Percentiles rank a stretch among this genome's conserved stretches.
phyloP scores from a whole-genome alignment of 2,888 invertebrate genomes.

The Lacanobia wlatinum region DNA sequence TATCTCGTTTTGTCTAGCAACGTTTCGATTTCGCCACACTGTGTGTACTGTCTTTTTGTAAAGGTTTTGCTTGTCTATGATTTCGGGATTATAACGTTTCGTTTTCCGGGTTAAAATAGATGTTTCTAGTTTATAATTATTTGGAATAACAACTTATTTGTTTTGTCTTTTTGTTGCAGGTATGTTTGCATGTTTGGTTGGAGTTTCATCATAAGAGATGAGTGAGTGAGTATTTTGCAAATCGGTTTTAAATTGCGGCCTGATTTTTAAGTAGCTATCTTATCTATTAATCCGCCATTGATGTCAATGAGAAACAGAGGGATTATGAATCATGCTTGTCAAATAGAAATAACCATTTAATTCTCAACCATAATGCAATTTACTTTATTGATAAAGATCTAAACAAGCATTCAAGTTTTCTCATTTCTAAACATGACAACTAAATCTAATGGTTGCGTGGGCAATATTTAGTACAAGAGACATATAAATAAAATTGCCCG shows the following conservation, averaged over 20 bases:
- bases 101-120: slow-evolving; percentile 32
- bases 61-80: slow-evolving; percentile 51
- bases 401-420: slow-evolving; percentile 9
- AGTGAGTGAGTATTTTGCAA: slow-evolving; percentile 30
- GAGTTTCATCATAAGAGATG: not conserved
- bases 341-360: not conserved
- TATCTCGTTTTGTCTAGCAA: slow-evolving; percentile 74
- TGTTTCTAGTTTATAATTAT: slow-evolving; percentile 46
- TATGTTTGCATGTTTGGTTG: slow-evolving; percentile 32
- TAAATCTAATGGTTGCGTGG: slow-evolving; percentile 35
- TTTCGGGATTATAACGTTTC: slow-evolving; percentile 57
- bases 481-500: slow-evolving; percentile 44
- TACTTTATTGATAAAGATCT: slow-evolving; percentile 33
- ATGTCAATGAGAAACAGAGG: not conserved
- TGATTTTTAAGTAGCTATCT: not conserved
- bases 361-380: slow-evolving; percentile 7
- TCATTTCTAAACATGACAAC: slow-evolving; percentile 21
- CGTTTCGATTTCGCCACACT: slow-evolving; percentile 75
- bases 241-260: slow-evolving; percentile 27
- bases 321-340: slow-evolving; percentile 2
- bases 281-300: slow-evolving; percentile 19
- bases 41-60: slow-evolving; percentile 67
- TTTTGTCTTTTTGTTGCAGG: slow-evolving; percentile 58
- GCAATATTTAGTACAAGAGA: slow-evolving; percentile 36
- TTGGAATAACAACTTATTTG: slow-evolving; percentile 35